These are phyloP conservation scores for Bubo bubo DNA, from an alignment of 2,113 vertebrate species.

Conservation along the genomic window DNA sequence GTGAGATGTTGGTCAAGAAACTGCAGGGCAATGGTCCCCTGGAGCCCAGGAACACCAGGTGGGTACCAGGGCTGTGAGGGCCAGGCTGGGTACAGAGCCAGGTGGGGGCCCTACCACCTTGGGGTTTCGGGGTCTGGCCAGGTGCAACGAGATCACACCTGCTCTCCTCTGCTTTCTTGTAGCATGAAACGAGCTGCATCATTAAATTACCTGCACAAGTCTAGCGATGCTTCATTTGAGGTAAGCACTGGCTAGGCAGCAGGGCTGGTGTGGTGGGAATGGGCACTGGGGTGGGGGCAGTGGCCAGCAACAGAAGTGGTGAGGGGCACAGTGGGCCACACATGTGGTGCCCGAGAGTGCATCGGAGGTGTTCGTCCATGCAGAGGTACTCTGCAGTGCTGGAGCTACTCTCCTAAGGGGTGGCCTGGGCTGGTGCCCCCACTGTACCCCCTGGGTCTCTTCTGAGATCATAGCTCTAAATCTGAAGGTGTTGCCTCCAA, in stretches of 20 bases:
- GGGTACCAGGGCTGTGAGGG: neutral
- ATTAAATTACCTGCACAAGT: constrained; percentile 90
- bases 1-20: constrained; percentile 94
- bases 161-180: constrained; percentile 16
- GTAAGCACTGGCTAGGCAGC: constrained; percentile 51
- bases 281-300: rapidly evolving
- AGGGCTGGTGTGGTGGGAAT: neutral
- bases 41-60: constrained; percentile 84
- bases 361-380: rapidly evolving
- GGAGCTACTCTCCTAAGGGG: neutral
- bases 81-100: rapidly evolving
- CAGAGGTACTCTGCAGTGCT: neutral
- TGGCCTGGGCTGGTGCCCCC: too few species aligned
- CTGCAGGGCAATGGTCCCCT: constrained; percentile 89
- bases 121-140: neutral
- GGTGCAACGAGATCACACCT: neutral
- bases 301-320: rapidly evolving
- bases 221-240: constrained; percentile 85
- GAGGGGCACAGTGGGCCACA: rapidly evolving
- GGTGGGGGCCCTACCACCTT: neutral
- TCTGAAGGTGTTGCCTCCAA: neutral
- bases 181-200: constrained; percentile 97
- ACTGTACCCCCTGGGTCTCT: rapidly evolving
- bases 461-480: neutral
- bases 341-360: rapidly evolving